These are phyloP conservation scores for Tetramorium simillimum DNA, from an alignment of 1,140 invertebrate species.

Conservation along the genomic window DNA sequence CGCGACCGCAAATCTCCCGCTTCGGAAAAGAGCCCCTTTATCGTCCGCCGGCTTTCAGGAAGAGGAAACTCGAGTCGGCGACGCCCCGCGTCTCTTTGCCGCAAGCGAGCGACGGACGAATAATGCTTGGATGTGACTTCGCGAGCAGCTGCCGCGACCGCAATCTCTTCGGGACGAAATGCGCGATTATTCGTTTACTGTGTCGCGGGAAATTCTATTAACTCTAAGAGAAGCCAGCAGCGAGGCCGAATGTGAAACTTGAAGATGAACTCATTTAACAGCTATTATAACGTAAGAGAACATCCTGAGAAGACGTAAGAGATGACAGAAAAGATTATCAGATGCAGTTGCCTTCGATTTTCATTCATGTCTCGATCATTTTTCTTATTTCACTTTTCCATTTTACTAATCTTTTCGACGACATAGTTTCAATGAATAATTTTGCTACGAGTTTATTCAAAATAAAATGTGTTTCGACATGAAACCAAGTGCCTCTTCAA, in stretches of 20 bases:
- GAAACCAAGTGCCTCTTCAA: not conserved
- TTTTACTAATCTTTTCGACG: not conserved
- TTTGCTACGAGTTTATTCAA: not conserved
- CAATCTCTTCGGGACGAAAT: conserved; percentile 17
- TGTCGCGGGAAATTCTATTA: conserved; percentile 30
- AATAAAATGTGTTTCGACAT: not conserved
- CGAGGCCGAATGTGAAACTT: not conserved
- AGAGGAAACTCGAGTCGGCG: conserved; percentile 26
- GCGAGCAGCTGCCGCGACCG: conserved; percentile 25
- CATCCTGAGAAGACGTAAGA: not conserved
- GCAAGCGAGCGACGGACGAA: conserved; percentile 17
- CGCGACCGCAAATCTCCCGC: conserved; percentile 44
- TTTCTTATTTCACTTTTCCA: not conserved
- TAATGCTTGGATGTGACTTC: conserved; percentile 37
- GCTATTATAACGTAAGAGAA: not conserved
- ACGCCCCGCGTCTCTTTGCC: not conserved
- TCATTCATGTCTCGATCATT: not conserved
- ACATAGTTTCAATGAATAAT: not conserved
- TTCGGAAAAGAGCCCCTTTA: conserved; percentile 41
- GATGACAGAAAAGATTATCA: not conserved
- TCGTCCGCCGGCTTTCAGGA: conserved; percentile 24
- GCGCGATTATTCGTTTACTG: conserved; percentile 37
- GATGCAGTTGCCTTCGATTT: not conserved
- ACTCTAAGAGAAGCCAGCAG: not conserved
- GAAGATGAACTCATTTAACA: not conserved